Percentiles rank a stretch among this genome's conserved stretches.
Conservation (phyloP, 2,113 vertebrate genomes). For the Pipra filicauda region DNA sequence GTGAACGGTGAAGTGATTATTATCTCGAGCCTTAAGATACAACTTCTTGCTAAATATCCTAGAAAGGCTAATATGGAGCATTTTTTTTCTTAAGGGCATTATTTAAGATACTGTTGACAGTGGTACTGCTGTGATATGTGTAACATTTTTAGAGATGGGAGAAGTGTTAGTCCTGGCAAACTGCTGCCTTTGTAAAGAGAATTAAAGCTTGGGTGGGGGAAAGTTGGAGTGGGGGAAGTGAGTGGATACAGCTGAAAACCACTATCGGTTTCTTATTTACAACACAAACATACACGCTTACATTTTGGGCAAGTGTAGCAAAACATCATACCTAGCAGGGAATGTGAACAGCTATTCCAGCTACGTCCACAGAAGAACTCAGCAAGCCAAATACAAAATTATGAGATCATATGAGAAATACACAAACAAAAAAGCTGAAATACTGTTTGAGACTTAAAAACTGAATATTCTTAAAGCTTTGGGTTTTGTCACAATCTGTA, state of each 20-base stretch:
- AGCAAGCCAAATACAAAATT: neutral
- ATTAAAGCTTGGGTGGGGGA: neutral
- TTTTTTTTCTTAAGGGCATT: neutral
- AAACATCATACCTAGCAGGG: neutral
- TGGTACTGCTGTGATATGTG: fast-evolving
- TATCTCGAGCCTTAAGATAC: neutral
- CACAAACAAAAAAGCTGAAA: neutral
- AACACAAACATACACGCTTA: fast-evolving
- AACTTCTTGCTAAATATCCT: neutral
- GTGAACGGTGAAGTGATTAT: neutral
- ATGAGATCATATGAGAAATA: neutral
- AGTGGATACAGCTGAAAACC: neutral
- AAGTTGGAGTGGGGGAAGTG: neutral
- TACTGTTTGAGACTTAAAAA: neutral
- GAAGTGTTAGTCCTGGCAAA: neutral
- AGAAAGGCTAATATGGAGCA: neutral
- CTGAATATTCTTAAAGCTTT: neutral
- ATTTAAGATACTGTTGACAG: neutral
- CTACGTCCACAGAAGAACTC: neutral
- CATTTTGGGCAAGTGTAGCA: fast-evolving
- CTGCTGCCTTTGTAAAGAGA: neutral
- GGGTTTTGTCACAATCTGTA: neutral
- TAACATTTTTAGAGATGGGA: neutral
- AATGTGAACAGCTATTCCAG: neutral
- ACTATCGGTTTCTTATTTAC: neutral